These are phyloP conservation scores for Alloplasta piceator DNA, from an alignment of 2,888 invertebrate genomes.

Conservation along the genomic window DNA sequence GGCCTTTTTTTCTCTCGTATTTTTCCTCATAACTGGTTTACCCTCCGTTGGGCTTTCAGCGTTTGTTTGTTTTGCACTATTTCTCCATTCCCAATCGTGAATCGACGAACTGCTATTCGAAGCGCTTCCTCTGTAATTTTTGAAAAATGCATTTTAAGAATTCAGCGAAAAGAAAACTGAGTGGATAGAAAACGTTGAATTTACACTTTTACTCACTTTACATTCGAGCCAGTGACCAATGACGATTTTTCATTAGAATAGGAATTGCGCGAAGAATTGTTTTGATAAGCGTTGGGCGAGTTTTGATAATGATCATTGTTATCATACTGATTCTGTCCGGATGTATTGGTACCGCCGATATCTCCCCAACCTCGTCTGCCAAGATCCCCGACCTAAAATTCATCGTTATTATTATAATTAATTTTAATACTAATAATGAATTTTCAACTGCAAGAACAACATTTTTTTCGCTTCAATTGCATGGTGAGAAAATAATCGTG, in stretches of 20 bases:
- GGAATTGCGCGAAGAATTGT: slow-evolving; percentile 70
- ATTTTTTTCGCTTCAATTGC: not conserved
- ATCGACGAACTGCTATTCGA: slow-evolving; percentile 70
- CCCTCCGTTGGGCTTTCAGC: slow-evolving; percentile 67
- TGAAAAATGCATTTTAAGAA: slow-evolving; percentile 9
- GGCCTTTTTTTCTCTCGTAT: slow-evolving; percentile 68
- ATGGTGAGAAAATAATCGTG: not conserved
- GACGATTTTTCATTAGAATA: slow-evolving; percentile 80
- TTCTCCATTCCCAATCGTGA: slow-evolving; percentile 78
- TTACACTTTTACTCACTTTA: slow-evolving; percentile 71
- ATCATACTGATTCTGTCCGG: slow-evolving; percentile 80
- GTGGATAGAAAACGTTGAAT: slow-evolving; percentile 7
- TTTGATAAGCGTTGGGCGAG: slow-evolving; percentile 76
- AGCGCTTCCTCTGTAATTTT: slow-evolving; percentile 69
- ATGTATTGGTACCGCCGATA: slow-evolving; percentile 85
- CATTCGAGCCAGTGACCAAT: slow-evolving; percentile 74
- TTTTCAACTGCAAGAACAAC: not conserved
- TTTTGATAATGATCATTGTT: slow-evolving; percentile 78
- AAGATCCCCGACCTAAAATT: slow-evolving; percentile 87
- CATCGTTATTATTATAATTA: not conserved
- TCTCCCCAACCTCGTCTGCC: slow-evolving; percentile 88
- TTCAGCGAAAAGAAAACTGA: not conserved
- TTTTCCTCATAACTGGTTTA: slow-evolving; percentile 64
- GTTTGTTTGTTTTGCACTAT: slow-evolving; percentile 67
- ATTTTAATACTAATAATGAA: slow-evolving; percentile 7